A percentile compares a stretch with the other conserved stretches of the same genome.
phyloP scores from a whole-genome alignment of 2,888 invertebrate genomes.

The Ectropis crepuscularia region DNA sequence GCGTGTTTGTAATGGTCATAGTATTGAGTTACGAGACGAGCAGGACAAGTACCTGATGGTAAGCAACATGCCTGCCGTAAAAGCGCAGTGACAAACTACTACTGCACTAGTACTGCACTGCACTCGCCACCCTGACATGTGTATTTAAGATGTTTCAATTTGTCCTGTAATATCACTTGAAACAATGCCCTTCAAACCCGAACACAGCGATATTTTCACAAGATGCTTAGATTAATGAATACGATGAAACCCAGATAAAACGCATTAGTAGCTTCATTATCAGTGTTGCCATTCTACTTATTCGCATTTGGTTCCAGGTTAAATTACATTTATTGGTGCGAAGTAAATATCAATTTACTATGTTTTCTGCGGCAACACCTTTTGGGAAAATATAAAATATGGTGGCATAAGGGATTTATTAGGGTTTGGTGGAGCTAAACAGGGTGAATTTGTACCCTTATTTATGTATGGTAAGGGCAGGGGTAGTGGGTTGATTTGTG shows the following conservation, averaged over 20 bases:
- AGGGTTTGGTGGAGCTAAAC: conserved; percentile 37
- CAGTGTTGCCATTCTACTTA: conserved; percentile 27
- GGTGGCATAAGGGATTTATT: conserved; percentile 45
- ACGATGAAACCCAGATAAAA: conserved; percentile 9
- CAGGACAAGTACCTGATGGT: no score
- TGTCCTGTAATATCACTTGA: no score
- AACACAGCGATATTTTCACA: background rate
- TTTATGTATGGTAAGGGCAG: conserved; percentile 42
- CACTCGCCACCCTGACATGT: no score
- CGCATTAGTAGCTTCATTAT: conserved; percentile 24
- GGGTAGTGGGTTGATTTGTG: conserved; percentile 42
- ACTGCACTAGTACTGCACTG: no score
- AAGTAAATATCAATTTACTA: conserved; percentile 64
- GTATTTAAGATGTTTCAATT: no score
- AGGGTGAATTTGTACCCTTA: conserved; percentile 40
- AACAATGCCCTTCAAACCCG: no score
- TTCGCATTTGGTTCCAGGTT: conserved; percentile 26
- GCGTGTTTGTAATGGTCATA: no score
- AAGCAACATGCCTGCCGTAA: no score
- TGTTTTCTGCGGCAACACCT: conserved; percentile 49
- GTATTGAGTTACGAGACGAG: no score
- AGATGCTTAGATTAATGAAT: background rate
- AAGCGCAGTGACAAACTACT: no score
- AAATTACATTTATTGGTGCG: conserved; percentile 47
- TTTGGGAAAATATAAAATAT: conserved; percentile 61